phyloP scores from a whole-genome alignment of 2,113 vertebrate genomes.

The Boulengerochromis microlepis region DNA sequence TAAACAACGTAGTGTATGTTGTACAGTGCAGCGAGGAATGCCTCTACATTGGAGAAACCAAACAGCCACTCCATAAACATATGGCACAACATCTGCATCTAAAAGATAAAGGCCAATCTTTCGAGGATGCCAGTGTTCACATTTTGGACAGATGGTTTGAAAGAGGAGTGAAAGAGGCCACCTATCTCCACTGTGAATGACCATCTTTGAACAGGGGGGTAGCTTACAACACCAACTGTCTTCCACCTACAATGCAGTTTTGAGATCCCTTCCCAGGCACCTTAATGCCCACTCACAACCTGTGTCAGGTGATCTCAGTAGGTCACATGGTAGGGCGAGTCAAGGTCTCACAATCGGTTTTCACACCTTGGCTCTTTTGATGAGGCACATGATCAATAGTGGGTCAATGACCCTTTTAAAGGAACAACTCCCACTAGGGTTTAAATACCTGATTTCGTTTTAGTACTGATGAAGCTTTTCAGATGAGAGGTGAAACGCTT shows the following conservation, averaged over 20 bases:
- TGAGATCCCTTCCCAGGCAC: background rate
- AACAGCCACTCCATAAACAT: background rate
- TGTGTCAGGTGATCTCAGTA: background rate
- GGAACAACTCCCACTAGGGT: background rate
- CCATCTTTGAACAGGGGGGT: background rate
- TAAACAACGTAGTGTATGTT: background rate
- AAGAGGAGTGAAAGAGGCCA: background rate
- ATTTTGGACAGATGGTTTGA: background rate
- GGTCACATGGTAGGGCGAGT: background rate
- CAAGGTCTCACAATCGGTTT: background rate
- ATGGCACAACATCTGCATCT: background rate
- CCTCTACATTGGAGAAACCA: background rate
- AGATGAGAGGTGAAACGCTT: background rate
- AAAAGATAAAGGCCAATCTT: background rate
- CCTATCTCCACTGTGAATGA: background rate
- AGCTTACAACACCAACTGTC: background rate
- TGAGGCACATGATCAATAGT: background rate
- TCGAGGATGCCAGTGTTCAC: background rate
- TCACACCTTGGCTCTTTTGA: background rate
- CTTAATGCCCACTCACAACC: background rate
- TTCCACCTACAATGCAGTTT: background rate
- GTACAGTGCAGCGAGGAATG: background rate
- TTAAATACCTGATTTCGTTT: background rate
- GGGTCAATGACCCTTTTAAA: background rate
- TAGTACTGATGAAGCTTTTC: background rate